Evolutionary conservation across 2,113 vertebrate genomes (phyloP).

Genomic region (Zosterops japonicus): DNA sequence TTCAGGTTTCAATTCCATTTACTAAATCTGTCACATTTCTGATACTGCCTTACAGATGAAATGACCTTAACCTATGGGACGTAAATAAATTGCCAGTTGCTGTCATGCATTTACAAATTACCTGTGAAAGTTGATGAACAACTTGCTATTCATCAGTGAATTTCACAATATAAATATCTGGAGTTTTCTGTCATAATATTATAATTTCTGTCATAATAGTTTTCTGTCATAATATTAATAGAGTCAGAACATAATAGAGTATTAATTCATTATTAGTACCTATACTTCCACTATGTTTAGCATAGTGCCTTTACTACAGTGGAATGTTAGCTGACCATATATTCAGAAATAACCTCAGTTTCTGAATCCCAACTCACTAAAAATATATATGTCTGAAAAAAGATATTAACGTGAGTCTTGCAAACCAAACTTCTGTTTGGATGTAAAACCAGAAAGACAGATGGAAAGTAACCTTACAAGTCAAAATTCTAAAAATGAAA

Average conservation of each 20-base stretch:
- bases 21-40: neutral
- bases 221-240: neutral
- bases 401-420: neutral
- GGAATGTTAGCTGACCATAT: neutral
- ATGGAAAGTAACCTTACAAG: neutral
- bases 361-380: neutral
- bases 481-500: neutral
- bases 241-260: neutral
- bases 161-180: neutral
- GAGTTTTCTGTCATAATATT: neutral
- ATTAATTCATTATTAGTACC: neutral
- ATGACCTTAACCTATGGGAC: neutral
- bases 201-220: neutral
- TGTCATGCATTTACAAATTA: neutral
- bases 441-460: neutral
- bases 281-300: neutral
- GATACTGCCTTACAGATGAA: neutral
- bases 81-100: neutral
- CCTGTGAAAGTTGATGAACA: neutral
- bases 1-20: neutral
- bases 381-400: neutral
- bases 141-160: neutral
- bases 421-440: neutral
- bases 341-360: neutral
- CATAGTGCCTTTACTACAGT: neutral